These are phyloP conservation scores for Drosophila pectinifera DNA, from an alignment of 1,140 invertebrate species.

Conservation along the genomic window DNA sequence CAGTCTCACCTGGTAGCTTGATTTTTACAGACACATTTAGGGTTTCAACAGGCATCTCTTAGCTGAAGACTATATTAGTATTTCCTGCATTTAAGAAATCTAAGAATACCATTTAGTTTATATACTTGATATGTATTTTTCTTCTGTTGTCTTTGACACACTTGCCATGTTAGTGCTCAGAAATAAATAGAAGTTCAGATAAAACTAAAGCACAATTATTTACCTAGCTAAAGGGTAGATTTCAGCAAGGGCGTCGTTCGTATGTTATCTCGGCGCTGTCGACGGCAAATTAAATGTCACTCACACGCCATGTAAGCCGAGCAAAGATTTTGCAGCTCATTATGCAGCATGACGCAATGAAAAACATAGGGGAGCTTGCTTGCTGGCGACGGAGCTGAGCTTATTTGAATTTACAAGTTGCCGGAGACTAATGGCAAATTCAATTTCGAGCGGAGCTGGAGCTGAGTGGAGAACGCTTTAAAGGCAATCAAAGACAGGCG, in stretches of 20 bases:
- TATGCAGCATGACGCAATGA: slow-evolving; percentile 77
- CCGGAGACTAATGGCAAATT: slow-evolving; percentile 65
- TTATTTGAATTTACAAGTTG: slow-evolving; percentile 58
- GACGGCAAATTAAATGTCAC: slow-evolving; percentile 78
- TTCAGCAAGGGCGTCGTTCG: slow-evolving; percentile 12
- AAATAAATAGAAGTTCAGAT: not conserved
- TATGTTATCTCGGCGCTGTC: slow-evolving; percentile 42
- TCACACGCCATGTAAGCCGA: slow-evolving; percentile 71
- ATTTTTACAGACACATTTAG: not conserved
- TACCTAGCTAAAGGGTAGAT: slow-evolving; percentile 24
- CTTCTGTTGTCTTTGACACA: not conserved
- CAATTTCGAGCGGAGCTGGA: slow-evolving; percentile 50
- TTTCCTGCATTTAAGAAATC: not conserved
- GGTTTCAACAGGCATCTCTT: not conserved
- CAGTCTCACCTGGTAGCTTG: too few species aligned
- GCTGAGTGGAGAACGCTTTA: slow-evolving; percentile 49
- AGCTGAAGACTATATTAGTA: not conserved
- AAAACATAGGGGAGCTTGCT: slow-evolving; percentile 36
- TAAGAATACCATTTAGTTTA: slow-evolving; percentile 5
- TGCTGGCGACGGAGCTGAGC: slow-evolving; percentile 9
- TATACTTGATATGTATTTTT: slow-evolving; percentile 6
- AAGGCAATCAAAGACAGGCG: slow-evolving; percentile 65
- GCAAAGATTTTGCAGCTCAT: slow-evolving; percentile 71
- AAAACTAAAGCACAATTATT: slow-evolving; percentile 23
- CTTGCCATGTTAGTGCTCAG: not conserved